These are phyloP conservation scores for Eustalomyia histrio DNA, from an alignment of 2,888 invertebrate genomes.

Conservation along the genomic window DNA sequence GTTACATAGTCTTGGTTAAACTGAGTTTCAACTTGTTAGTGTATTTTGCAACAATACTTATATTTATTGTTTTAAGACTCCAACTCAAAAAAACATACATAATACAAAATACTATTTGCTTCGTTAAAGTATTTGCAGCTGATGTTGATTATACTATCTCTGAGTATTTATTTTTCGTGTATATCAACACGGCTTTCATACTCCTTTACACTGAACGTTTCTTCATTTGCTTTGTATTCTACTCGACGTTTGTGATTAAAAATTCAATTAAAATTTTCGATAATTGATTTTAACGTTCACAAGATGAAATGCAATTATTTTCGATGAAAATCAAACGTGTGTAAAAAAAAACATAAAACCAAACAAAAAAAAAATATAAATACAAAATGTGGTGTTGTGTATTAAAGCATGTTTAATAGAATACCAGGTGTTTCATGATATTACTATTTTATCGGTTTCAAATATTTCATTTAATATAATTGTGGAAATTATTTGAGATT, in stretches of 20 bases:
- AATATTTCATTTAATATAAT: conserved; percentile 50
- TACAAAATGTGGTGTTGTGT: conserved; percentile 6
- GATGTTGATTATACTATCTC: not conserved
- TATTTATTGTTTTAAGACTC: not conserved
- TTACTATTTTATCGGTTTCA: conserved; percentile 47
- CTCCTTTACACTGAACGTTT: not conserved
- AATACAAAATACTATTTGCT: not conserved
- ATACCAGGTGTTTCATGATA: conserved; percentile 54
- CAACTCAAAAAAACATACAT: not conserved
- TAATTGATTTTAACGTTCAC: conserved; percentile 60
- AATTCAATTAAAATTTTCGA: conserved; percentile 62
- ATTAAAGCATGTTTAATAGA: conserved; percentile 23
- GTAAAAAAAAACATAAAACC: conserved; percentile 12
- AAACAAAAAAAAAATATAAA: not conserved
- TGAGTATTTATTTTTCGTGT: not conserved
- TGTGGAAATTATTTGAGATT: conserved; percentile 48
- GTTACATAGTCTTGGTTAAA: no score
- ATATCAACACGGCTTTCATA: not conserved
- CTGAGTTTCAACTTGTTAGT: no score
- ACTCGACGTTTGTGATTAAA: conserved; percentile 44
- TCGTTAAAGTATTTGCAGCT: not conserved
- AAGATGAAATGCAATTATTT: conserved; percentile 51
- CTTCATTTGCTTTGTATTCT: conserved; percentile 19
- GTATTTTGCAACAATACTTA: no score
- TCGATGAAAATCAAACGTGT: conserved; percentile 46